These are phyloP conservation scores for Agonum fuliginosum DNA, from an alignment of 2,888 invertebrate genomes.

Conservation along the genomic window DNA sequence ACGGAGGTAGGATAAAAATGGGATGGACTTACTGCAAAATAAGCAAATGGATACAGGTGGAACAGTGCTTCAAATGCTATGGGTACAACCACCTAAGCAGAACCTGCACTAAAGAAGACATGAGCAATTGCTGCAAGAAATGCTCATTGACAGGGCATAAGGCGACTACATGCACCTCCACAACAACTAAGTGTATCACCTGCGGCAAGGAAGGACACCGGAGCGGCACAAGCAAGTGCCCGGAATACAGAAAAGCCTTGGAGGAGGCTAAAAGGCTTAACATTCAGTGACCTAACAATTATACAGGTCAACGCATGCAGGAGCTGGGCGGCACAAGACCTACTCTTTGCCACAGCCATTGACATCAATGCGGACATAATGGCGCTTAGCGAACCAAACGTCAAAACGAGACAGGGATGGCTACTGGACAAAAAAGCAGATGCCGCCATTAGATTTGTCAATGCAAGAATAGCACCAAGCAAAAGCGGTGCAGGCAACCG, in stretches of 20 bases:
- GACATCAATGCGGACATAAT: slow-evolving; percentile 65
- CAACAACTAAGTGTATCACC: slow-evolving; percentile 31
- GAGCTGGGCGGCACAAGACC: slow-evolving; percentile 28
- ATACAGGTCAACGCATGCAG: slow-evolving; percentile 45
- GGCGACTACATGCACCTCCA: background rate
- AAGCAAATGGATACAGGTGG: background rate
- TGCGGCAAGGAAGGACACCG: slow-evolving; percentile 46
- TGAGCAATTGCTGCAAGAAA: slow-evolving; percentile 21
- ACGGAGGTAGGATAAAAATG: background rate
- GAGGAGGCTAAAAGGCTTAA: background rate
- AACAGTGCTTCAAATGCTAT: slow-evolving; percentile 42
- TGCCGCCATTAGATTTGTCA: background rate
- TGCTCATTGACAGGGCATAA: slow-evolving; percentile 47
- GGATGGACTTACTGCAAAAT: background rate
- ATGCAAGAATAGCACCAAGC: background rate
- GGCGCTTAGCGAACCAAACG: background rate
- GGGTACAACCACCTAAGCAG: slow-evolving; percentile 15
- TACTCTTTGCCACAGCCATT: slow-evolving; percentile 62
- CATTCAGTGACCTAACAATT: no score
- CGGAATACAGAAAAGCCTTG: slow-evolving; percentile 31
- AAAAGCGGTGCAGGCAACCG: background rate
- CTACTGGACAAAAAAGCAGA: background rate
- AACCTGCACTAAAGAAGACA: slow-evolving; percentile 22
- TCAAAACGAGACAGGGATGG: background rate
- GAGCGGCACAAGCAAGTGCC: slow-evolving; percentile 8